Base-by-base conservation (phyloP, 2,113 vertebrate genomes). In the Dipodomys spectabilis region DNA sequence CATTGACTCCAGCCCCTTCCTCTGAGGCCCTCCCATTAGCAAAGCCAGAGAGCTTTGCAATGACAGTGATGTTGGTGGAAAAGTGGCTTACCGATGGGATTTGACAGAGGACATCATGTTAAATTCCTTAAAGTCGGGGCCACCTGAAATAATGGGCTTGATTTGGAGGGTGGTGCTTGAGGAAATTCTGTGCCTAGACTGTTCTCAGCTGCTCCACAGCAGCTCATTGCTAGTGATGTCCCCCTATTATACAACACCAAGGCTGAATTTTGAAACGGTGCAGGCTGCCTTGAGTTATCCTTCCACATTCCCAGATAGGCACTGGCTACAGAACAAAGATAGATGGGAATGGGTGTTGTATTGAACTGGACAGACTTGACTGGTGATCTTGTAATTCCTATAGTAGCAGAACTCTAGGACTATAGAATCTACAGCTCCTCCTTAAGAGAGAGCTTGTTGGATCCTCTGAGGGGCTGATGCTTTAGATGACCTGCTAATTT, bases 371-470 rank as follows among this genome's bases (percentile, higher is more conserved):
- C 3, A 25, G 44, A 86, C 27, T 64, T 25, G 8, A 64, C 62
- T 64, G 62, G 62, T 7, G 22, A 25, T 64, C 6, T 23, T 20
- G 23, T 13, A 57, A 39, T 73, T 79, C 78, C 3, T 79, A 5
- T 28, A 8, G 20, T 25, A 69, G 67, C 74, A 39, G 27, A 13
- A 62, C 27, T 87, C 75, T 72, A 75, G 86, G 62, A 7, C 77
- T 2, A 4, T 1, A 60, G 20, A 7, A 19, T 18, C 73, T 16
- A n/a, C 0, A 13, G 32, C 28, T 18, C 20, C 7, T n/a, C 28
- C 10, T 68, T 75, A 13, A 23, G 62, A 53, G 28, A 69, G 22
- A 79, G 44, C 2, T 1, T 65, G n/a, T 6, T 10, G 32, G 25
- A 45, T 71, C n/a, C 85, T 69, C 45, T 11, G 2, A 32, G 28